Evolutionary conservation across 2,113 vertebrate species (phyloP), one percentile per base, ranked within the genome.

Genomic region (Rostratula benghalensis): DNA sequence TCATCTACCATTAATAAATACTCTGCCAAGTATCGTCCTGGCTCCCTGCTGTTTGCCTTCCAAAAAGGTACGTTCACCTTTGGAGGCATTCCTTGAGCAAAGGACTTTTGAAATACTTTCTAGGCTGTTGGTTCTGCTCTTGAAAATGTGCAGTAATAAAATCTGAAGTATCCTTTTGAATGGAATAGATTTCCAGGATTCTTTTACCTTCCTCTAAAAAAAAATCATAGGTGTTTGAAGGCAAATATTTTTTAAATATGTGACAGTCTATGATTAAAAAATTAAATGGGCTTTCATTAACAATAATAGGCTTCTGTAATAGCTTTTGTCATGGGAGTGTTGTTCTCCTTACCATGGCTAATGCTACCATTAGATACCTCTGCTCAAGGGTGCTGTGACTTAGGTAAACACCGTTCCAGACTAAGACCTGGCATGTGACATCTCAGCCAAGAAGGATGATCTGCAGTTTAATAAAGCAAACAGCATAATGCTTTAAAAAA

Each of bases 241-340:
- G 43, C 2, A 27, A 73, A 5, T 85, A 33, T 59, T 50, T 71
- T 76, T 81, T 7, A 71, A 87, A 13, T 60, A 94, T 97, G 81
- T 90, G 95, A 89, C 91, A 83, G 85, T 30, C 88, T 35, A 3
- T 92, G 95, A 96, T 97, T 97, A 96, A 97, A 94, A 78, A 84
- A 94, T 95, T 79, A 96, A 96, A 97, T 96, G 95, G 94, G 68
- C 69, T 95, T 94, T 91, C 63, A 92, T 95, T 83, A 97, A 70
- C 88, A 88, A 71, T 95, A 94, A 77, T 87, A 95, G 91, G 86
- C 79, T 95, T 96, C 83, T 41, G 3, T 90, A 93, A 92, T 90
- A 80, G 96, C 91, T 95, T 84, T 91, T 83, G 93, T 83, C 91
- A 50, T 74, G 89, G 97, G 59, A 46, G 63, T 90, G 60, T n/a